Evolutionary conservation across 2,888 invertebrate species (phyloP).

Genomic region (Brachyopa scutellaris): DNA sequence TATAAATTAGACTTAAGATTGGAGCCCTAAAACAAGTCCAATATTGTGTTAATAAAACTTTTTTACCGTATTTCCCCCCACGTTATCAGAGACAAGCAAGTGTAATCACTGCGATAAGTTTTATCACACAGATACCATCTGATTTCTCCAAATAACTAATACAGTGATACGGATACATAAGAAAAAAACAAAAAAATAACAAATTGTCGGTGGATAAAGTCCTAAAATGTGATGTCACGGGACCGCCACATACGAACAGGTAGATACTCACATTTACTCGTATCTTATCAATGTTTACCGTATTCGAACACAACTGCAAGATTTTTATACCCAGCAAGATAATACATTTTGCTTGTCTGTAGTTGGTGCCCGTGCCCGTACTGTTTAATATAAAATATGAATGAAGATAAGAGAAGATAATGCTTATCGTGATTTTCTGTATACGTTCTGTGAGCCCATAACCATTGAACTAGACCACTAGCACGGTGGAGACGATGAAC

Average conservation of each 20-base stretch:
- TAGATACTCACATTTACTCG: background rate
- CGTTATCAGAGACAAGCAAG: conserved; percentile 42
- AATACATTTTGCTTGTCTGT: conserved; percentile 9
- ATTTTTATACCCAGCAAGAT: too few relatives aligned
- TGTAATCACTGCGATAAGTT: conserved; percentile 33
- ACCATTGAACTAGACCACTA: conserved; percentile 38
- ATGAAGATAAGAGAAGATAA: conserved; percentile 58
- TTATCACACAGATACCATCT: conserved; percentile 12
- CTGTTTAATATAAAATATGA: conserved; percentile 50
- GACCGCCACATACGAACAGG: conserved; percentile 45
- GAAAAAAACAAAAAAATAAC: background rate
- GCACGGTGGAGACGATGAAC: background rate
- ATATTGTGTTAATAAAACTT: background rate
- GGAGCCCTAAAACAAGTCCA: background rate
- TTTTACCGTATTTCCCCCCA: background rate
- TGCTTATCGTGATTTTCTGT: conserved; percentile 46
- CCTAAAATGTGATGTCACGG: conserved; percentile 43
- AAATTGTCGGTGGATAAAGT: conserved; percentile 11
- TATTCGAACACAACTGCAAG: conserved; percentile 30
- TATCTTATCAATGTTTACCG: conserved; percentile 64
- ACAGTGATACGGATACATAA: background rate
- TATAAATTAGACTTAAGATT: background rate
- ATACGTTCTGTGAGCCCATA: conserved; percentile 14
- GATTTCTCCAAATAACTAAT: background rate
- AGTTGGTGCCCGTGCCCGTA: too few relatives aligned